Base-by-base conservation (phyloP, 2,113 vertebrate genomes). In the Bombycilla garrulus region DNA sequence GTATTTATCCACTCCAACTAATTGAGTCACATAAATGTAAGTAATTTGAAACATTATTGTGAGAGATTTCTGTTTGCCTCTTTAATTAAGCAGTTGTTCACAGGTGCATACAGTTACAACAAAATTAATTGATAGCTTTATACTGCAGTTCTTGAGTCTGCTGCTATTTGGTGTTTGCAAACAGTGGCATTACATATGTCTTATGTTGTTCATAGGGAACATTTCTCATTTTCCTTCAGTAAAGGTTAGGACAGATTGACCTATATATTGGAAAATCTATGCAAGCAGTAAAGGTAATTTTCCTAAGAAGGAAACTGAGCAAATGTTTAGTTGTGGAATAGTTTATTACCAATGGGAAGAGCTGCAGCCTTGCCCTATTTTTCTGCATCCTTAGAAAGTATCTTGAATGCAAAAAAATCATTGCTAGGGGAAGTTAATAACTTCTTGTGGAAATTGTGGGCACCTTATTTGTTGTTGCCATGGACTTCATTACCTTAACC, bases 111-210 rank as follows among this genome's bases (percentile, higher is more conserved):
- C 96, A 98, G 98, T 98, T 98, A 98, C 97, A 97, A 97, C 94
- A 94, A 98, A 98, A 98, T 98, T 98, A 98, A 98, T 98, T 98
- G 98, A 98, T 98, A 98, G 97, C 96, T 98, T 98, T 98, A 97
- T 98, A 97, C 91, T 86, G 83, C 93, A 86, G 95, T 97, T 97
- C 94, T 97, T 95, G 93, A 96, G 93, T 92, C 92, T 95, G 93
- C 91, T 96, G 78, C 93, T 95, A 86, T 96, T 97, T 96, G 94
- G 95, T 97, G 96, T 96, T 97, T 97, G 89, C 95, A 97, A 98
- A 97, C 91, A 97, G 73, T 95, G 89, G 91, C 38, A 89, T 97
- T 97, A 95, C 81, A 97, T 93, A 82, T 72, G 67, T 95, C 82
- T 96, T 96, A 93, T 87, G 89, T 95, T 97, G 95, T 94, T 96